Evolutionary conservation across 2,797 vertebrate species (phyloP).

Genomic region (Sebastes nivosus): DNA sequence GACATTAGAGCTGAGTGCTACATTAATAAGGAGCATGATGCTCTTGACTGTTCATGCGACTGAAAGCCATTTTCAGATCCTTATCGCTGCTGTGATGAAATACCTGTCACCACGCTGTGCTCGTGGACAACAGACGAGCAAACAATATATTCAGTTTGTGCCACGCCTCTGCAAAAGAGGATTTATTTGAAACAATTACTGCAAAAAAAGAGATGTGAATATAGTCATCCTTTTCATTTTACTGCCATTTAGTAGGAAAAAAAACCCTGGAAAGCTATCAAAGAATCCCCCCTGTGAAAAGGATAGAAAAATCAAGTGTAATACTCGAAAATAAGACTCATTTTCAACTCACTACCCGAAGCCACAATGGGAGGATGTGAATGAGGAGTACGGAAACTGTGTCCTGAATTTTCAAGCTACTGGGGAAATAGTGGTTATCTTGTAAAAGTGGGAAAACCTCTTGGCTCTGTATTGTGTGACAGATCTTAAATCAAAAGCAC

Average conservation of each 20-base stretch:
- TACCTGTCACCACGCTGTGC: constrained; percentile 48
- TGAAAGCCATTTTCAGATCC: constrained; percentile 56
- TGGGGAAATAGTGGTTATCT: constrained; percentile 3
- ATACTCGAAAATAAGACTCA: background rate
- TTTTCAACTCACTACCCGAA: background rate
- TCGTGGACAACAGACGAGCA: constrained; percentile 23
- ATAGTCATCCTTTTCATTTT: background rate
- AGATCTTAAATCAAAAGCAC: constrained; percentile 36
- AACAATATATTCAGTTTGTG: constrained; percentile 14
- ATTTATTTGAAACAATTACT: background rate
- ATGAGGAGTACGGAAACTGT: constrained; percentile 7
- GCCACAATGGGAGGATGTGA: constrained; percentile 4
- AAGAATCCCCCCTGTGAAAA: background rate
- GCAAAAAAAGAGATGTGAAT: background rate
- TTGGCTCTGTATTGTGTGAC: constrained; percentile 22
- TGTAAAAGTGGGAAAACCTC: constrained; percentile 20
- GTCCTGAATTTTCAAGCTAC: constrained; percentile 6
- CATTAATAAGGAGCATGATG: constrained; percentile 65
- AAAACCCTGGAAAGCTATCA: background rate
- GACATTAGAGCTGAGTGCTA: constrained; percentile 61
- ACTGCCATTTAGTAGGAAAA: background rate
- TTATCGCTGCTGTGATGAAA: constrained; percentile 64
- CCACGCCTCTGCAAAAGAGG: background rate
- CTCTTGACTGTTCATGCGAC: constrained; percentile 48
- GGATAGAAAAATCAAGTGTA: background rate